Evolutionary conservation across 2,113 vertebrate genomes (phyloP).

Genomic region (Equus przewalskii): DNA sequence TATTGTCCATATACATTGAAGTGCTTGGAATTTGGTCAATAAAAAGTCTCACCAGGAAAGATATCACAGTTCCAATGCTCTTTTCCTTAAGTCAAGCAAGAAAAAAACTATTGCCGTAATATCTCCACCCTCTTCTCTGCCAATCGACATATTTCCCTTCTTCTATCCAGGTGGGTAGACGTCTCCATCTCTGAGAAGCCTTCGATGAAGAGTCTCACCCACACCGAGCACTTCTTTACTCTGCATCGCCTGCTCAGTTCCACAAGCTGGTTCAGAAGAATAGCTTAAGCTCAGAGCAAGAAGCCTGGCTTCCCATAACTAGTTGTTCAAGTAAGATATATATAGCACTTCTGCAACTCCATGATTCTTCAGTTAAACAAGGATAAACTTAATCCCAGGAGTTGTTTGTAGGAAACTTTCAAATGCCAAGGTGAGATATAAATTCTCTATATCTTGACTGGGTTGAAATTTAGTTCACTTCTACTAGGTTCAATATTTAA

Average conservation of each 20-base stretch:
- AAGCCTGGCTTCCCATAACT: background rate
- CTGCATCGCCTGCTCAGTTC: background rate
- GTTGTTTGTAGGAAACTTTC: background rate
- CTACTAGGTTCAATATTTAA: background rate
- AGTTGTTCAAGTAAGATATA: background rate
- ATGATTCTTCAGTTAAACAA: background rate
- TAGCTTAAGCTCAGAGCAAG: background rate
- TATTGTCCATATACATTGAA: background rate
- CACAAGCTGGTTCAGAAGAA: background rate
- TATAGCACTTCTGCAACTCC: background rate
- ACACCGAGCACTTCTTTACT: background rate
- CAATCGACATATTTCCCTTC: background rate
- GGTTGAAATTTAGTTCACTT: background rate
- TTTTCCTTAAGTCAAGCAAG: background rate
- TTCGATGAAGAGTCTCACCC: background rate
- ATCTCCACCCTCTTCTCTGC: background rate
- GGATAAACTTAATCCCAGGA: background rate
- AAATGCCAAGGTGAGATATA: background rate
- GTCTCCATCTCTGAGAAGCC: background rate
- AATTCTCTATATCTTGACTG: background rate
- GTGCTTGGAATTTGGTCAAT: background rate
- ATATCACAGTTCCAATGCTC: background rate
- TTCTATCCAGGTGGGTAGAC: background rate
- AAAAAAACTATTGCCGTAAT: background rate
- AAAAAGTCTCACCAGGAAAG: background rate